phyloP scores from a whole-genome alignment of 2,113 vertebrate species.

The Climacteris rufus region DNA sequence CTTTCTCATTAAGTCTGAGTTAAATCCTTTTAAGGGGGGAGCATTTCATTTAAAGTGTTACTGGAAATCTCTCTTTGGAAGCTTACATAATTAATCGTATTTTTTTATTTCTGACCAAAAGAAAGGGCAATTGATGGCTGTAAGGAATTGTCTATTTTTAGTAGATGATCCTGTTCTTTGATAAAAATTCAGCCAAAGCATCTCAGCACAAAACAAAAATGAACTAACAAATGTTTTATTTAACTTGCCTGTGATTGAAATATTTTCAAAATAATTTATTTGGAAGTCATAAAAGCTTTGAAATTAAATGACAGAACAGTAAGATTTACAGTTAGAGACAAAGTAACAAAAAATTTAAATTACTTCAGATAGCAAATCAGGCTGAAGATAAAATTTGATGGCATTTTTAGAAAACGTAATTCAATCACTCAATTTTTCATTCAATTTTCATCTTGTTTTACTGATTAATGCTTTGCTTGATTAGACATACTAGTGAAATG shows the following conservation, averaged over 20 bases:
- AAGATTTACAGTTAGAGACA: neutral
- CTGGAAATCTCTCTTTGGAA: slow-evolving; percentile 56
- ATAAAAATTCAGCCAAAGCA: slow-evolving; percentile 5
- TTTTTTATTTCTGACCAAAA: slow-evolving; percentile 41
- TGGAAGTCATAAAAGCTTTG: neutral
- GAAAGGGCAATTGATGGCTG: neutral
- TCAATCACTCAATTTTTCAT: neutral
- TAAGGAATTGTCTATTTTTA: neutral
- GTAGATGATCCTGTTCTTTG: neutral
- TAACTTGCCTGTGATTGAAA: neutral
- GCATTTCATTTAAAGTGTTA: slow-evolving; percentile 63
- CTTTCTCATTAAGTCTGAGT: slow-evolving; percentile 73
- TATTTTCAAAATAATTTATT: neutral
- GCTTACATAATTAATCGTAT: slow-evolving; percentile 35
- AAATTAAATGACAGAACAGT: neutral
- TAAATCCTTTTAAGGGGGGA: slow-evolving; percentile 66
- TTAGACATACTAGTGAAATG: neutral
- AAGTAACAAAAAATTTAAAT: neutral
- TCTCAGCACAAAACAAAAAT: neutral
- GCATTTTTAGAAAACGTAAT: neutral
- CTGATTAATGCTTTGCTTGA: neutral
- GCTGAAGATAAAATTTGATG: neutral
- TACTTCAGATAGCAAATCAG: neutral
- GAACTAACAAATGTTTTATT: neutral
- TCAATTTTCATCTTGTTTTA: neutral